Evolutionary conservation across 2,797 vertebrate species (phyloP).

Genomic region (Euphonia xanthogaster): DNA sequence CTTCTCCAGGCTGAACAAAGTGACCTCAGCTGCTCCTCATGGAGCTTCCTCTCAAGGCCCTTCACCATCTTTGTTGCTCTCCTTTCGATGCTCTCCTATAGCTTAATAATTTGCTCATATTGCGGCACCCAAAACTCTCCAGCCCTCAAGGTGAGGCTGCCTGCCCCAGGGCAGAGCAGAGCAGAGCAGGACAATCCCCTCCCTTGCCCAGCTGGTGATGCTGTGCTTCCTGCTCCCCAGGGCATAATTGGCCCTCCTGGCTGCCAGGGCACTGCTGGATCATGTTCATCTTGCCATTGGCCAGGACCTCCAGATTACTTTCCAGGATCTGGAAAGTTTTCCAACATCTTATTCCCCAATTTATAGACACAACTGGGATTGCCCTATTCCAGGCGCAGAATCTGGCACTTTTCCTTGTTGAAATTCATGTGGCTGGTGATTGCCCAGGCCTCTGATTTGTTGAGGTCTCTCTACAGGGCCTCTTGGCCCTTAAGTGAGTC

Average conservation of each 20-base stretch:
- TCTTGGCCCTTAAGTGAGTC: neutral
- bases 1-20: neutral
- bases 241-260: fast-evolving
- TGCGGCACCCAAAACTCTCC: neutral
- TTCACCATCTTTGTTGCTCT: no score
- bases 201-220: neutral
- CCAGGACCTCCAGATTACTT: neutral
- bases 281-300: neutral
- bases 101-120: neutral
- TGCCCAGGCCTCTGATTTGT: neutral
- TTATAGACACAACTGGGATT: neutral
- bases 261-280: neutral
- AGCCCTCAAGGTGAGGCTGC: neutral
- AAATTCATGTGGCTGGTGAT: neutral
- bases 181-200: neutral
- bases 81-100: neutral
- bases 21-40: neutral
- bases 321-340: neutral
- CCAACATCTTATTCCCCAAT: neutral
- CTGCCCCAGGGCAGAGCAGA: neutral
- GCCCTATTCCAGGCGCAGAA: neutral
- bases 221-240: neutral
- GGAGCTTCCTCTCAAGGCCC: fast-evolving
- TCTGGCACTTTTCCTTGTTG: neutral
- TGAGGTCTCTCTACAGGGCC: neutral